Conservation (phyloP, 2,888 invertebrate genomes). For the Capitulum mitella region DNA sequence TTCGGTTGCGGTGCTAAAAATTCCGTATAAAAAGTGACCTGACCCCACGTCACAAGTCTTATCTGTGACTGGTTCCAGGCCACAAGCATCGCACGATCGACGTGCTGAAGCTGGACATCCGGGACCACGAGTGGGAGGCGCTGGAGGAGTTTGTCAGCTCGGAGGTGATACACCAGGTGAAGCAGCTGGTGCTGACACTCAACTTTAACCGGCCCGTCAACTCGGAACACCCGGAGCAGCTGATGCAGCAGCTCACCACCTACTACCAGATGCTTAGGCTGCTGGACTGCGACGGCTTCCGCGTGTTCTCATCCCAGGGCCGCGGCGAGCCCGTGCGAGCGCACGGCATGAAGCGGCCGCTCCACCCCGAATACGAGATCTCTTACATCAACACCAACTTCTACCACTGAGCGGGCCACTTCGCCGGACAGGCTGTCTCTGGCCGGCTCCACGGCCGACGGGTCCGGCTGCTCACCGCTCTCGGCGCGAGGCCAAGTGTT, state of each 20-base stretch:
- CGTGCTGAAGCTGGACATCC: conserved; percentile 8
- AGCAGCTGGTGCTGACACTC: conserved; percentile 24
- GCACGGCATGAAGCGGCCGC: not conserved
- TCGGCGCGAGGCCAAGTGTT: too few relatives aligned
- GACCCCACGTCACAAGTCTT: not conserved
- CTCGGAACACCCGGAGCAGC: not conserved
- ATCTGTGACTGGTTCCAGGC: not conserved
- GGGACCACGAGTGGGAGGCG: conserved; percentile 21
- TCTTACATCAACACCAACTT: conserved; percentile 21
- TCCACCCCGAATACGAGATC: conserved; percentile 15
- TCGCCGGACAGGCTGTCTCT: too few relatives aligned
- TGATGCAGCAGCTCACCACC: not conserved
- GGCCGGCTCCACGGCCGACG: too few relatives aligned
- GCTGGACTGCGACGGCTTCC: conserved; percentile 23
- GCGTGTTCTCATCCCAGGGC: conserved; percentile 1
- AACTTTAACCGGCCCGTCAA: not conserved
- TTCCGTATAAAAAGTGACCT: too few relatives aligned
- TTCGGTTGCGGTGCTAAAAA: too few relatives aligned
- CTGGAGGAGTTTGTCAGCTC: conserved; percentile 2
- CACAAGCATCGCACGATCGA: conserved; percentile 12
- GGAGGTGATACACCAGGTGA: conserved; percentile 7
- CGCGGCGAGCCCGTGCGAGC: not conserved
- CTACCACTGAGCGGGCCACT: not conserved
- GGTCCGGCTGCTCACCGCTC: too few relatives aligned
- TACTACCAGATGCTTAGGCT: conserved; percentile 19